A percentile compares a stretch with the other conserved stretches of the same genome.
phyloP scores from a whole-genome alignment of 2,888 invertebrate genomes.

The Microctonus hyperodae region DNA sequence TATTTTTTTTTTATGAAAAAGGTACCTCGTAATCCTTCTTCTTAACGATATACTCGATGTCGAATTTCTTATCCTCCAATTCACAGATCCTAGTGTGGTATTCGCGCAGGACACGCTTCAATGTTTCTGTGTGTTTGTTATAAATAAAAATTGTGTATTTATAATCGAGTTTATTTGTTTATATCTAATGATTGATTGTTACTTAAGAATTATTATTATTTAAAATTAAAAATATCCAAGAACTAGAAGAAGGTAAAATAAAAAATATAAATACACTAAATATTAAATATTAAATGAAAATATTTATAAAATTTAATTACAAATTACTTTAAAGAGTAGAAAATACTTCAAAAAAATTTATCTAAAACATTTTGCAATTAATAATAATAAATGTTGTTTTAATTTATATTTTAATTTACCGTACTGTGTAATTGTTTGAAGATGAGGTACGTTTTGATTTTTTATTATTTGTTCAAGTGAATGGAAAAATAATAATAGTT shows the following conservation, averaged over 20 bases:
- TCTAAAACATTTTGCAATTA: neutral
- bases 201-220: neutral
- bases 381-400: neutral
- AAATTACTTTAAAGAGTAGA: no score
- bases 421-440: neutral
- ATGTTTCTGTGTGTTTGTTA: constrained; percentile 69
- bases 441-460: neutral
- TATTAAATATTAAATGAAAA: no score
- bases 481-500: neutral
- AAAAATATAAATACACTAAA: neutral
- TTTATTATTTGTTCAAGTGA: neutral
- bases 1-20: constrained; percentile 40
- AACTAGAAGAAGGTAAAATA: neutral
- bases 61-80: constrained; percentile 96
- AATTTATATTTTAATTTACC: neutral
- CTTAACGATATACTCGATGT: constrained; percentile 97
- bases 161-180: constrained; percentile 9
- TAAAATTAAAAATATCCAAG: neutral
- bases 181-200: neutral
- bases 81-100: constrained; percentile 87
- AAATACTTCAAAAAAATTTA: no score
- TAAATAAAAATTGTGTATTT: constrained; percentile 33
- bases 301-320: neutral
- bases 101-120: constrained; percentile 80
- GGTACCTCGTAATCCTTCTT: constrained; percentile 99